Base-by-base conservation (phyloP, 2,888 invertebrate genomes). In the Coleophora deauratella region DNA sequence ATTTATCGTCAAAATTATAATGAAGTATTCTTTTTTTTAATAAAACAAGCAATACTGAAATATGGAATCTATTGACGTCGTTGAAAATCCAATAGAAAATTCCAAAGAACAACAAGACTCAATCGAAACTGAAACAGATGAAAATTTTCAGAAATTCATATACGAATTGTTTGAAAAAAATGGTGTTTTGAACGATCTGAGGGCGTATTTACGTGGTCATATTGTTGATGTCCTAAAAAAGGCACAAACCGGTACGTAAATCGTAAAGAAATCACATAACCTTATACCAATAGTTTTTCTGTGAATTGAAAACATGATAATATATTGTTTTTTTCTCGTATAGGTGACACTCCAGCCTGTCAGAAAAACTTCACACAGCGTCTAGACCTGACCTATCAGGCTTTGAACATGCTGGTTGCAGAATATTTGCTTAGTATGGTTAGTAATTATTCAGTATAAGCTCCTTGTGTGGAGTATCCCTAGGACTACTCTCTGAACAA, bases 81-180 rank as follows among this genome's bases (percentile, higher is more conserved):
- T 31, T n/a, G 34, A 34, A 34, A 34, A 34, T 34, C 12, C 13
- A 31, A 31, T 13, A 27, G 45, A 38, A 33, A 38, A 27, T 35
- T 21, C 42, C 15, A 28, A 35, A 28, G 46, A 50, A 41, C 60
- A 59, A 47, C 50, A 48, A 30, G 49, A 58, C 40, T n/a, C 45
- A 6, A 3, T 30, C 30, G 46, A 52, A 27, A 38, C 48, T 27
- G 55, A 58, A 41, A 52, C 50, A 35, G 46, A 52, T 2, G 66
- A 88, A 55, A 86, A 88, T 58, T 90, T 90, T 68, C 88, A 89
- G 67, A 79, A 75, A 53, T 82, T 80, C 61, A 73, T 90, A 36
- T 87, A 77, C 42, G 75, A 82, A 45, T 85, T 89, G 71, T 88
- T 90, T 59, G 87, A 89, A 61, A 87, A 88, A 61, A 88, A 87